Evolutionary conservation across 2,797 vertebrate species (phyloP).

Genomic region (Tapera naevia): DNA sequence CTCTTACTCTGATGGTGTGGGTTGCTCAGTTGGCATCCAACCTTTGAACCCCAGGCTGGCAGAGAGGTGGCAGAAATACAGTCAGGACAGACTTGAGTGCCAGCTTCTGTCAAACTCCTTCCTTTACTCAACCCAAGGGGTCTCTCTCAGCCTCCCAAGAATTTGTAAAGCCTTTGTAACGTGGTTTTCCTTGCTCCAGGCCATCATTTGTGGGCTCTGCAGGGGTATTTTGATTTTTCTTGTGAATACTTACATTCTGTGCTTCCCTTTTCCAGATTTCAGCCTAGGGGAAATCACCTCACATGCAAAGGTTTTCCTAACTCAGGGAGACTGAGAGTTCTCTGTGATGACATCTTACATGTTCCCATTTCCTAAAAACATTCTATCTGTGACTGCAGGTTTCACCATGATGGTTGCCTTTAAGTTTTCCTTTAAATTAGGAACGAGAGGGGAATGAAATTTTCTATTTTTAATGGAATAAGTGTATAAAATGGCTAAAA

Average conservation of each 20-base stretch:
- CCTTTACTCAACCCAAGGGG: neutral
- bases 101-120: neutral
- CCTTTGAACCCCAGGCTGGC: rapidly evolving
- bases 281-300: neutral
- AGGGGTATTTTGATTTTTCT: neutral
- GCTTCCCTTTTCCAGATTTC: neutral
- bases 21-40: neutral
- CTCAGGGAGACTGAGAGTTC: neutral
- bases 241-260: neutral
- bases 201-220: neutral
- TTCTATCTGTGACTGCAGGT: neutral
- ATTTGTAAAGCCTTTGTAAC: neutral
- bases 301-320: neutral
- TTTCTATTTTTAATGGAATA: neutral
- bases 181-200: neutral
- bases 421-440: neutral
- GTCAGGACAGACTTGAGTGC: rapidly evolving
- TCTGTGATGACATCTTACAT: neutral
- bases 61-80: neutral
- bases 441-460: neutral
- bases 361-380: neutral
- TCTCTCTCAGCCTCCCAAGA: neutral
- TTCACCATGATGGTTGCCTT: neutral
- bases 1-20: neutral
- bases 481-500: neutral